phyloP scores from a whole-genome alignment of 2,797 vertebrate genomes.

The Eulemur albifrons region DNA sequence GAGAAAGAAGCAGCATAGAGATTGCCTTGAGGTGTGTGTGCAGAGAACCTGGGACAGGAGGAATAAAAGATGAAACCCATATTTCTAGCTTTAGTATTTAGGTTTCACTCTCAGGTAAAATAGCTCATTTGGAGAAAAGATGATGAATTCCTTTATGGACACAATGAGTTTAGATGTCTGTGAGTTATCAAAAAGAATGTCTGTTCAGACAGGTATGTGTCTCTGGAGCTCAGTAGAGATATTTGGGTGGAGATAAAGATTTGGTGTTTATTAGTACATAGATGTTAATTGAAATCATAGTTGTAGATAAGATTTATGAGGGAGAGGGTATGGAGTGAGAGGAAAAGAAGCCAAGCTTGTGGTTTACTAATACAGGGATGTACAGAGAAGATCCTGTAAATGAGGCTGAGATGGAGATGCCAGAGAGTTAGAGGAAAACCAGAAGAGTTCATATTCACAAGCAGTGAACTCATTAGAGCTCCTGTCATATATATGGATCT shows the following conservation, averaged over 20 bases:
- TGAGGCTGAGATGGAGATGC: not conserved
- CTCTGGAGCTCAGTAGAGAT: not conserved
- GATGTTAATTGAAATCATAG: not conserved
- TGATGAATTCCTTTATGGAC: not conserved
- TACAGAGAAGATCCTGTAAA: not conserved
- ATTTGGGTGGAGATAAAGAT: not conserved
- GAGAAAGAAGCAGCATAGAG: not conserved
- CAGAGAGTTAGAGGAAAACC: not conserved
- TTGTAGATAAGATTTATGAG: not conserved
- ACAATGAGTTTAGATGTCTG: not conserved
- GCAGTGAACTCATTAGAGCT: not conserved
- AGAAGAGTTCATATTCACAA: not conserved
- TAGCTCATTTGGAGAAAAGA: not conserved
- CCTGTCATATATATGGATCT: not conserved
- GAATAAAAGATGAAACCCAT: not conserved
- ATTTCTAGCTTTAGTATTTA: not conserved
- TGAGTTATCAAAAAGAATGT: not conserved
- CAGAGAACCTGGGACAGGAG: not conserved
- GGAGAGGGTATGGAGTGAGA: not conserved
- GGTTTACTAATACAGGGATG: not conserved
- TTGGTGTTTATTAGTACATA: not conserved
- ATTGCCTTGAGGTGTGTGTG: not conserved
- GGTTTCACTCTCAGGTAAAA: not conserved
- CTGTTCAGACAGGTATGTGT: not conserved
- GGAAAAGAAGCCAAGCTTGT: not conserved